Evolutionary conservation across 2,113 vertebrate species (phyloP).

Genomic region (Amphiprion percula): DNA sequence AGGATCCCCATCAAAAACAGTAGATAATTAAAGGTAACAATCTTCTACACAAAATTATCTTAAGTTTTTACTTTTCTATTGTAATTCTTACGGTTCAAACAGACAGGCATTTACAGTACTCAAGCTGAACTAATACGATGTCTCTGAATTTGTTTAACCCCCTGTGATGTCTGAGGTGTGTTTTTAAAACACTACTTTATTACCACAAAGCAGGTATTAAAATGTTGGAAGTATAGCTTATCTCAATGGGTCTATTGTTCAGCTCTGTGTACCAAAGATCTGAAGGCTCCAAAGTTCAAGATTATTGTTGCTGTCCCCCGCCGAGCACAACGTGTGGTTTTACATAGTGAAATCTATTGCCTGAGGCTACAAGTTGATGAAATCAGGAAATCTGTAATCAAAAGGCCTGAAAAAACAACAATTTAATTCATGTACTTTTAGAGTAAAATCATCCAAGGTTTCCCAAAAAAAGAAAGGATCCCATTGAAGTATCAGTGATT

Average conservation of each 20-base stretch:
- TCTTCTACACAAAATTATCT: no score
- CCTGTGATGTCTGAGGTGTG: background rate
- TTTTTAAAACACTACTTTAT: constrained; percentile 8
- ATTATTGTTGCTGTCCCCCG: constrained; percentile 2
- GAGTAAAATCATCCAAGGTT: background rate
- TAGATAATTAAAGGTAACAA: no score
- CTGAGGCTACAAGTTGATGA: background rate
- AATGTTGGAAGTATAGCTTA: background rate
- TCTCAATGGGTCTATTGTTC: constrained; percentile 31
- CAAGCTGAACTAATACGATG: constrained; percentile 2
- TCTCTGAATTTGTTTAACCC: constrained; percentile 18
- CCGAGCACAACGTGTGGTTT: background rate
- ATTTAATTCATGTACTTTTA: background rate
- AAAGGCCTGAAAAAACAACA: background rate
- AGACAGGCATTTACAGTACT: background rate
- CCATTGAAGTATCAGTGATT: background rate
- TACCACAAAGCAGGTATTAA: constrained; percentile 8
- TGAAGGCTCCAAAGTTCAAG: constrained; percentile 13
- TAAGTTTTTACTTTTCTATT: no score
- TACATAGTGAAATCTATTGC: background rate
- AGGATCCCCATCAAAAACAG: no score
- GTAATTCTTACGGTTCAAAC: no score
- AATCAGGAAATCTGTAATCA: no score
- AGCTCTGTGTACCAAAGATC: constrained; percentile 14
- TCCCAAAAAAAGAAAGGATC: background rate